These are phyloP conservation scores for Micropoecilia bifurca DNA, from an alignment of 2,797 vertebrate genomes.

Conservation along the genomic window DNA sequence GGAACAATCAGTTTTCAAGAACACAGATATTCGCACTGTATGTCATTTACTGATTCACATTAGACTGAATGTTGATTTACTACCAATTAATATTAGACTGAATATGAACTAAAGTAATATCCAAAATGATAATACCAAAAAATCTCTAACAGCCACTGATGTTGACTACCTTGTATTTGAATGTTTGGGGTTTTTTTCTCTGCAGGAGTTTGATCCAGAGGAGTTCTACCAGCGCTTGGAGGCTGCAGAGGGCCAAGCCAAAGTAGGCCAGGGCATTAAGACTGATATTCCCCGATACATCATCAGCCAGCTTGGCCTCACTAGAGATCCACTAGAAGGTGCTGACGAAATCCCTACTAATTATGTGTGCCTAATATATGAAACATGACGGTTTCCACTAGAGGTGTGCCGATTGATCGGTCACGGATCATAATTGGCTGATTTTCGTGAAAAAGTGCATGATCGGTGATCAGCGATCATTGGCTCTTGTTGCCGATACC, in stretches of 20 bases:
- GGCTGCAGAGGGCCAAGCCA: slow-evolving; percentile 92
- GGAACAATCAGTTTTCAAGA: too few species aligned
- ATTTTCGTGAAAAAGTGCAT: too few species aligned
- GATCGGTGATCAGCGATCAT: too few species aligned
- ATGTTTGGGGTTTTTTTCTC: not conserved
- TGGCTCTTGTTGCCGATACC: too few species aligned
- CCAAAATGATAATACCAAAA: too few species aligned
- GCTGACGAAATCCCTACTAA: not conserved
- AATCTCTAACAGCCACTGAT: not conserved
- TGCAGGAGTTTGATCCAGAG: slow-evolving; percentile 94
- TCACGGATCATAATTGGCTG: too few species aligned
- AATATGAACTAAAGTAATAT: too few species aligned
- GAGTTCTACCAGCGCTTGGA: slow-evolving; percentile 95
- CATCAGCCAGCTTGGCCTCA: slow-evolving; percentile 92
- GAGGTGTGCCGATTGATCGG: too few species aligned
- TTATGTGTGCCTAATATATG: not conserved
- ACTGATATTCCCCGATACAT: slow-evolving; percentile 93
- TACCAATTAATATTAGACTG: too few species aligned
- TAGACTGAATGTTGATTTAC: too few species aligned
- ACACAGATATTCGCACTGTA: too few species aligned
- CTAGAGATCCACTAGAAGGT: slow-evolving; percentile 95
- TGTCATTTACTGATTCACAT: too few species aligned
- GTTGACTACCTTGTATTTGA: not conserved
- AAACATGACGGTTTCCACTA: not conserved
- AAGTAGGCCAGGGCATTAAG: slow-evolving; percentile 92